phyloP scores from a whole-genome alignment of 2,797 vertebrate genomes.

The Falco peregrinus region DNA sequence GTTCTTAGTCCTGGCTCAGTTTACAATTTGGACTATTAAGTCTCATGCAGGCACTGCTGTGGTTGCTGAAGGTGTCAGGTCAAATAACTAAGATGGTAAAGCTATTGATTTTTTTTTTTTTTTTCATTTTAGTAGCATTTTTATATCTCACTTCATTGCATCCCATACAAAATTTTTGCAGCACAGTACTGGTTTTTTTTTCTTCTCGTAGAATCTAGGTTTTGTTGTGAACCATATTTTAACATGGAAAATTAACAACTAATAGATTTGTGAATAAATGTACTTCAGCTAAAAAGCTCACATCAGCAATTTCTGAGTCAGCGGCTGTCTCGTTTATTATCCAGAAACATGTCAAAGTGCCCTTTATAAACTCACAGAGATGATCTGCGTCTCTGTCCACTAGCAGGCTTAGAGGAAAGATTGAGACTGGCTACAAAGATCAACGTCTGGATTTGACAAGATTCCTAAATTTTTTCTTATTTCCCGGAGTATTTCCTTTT shows the following conservation, averaged over 20 bases:
- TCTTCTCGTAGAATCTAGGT: not conserved
- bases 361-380: not conserved
- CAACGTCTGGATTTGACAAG: not conserved
- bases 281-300: not conserved
- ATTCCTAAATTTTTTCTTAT: not conserved
- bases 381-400: not conserved
- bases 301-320: not conserved
- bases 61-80: not conserved
- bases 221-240: not conserved
- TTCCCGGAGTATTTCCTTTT: not conserved
- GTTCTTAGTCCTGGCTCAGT: not conserved
- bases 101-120: not conserved
- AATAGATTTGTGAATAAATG: not conserved
- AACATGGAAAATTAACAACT: not conserved
- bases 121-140: not conserved
- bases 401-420: not conserved
- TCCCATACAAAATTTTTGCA: not conserved
- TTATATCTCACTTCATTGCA: not conserved
- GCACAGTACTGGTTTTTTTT: not conserved
- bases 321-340: not conserved
- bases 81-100: not conserved
- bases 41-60: not conserved
- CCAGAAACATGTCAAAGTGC: not conserved
- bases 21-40: not conserved
- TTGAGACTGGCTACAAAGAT: not conserved